Conservation (phyloP, 2,113 vertebrate genomes). For the Lonchura striata region DNA sequence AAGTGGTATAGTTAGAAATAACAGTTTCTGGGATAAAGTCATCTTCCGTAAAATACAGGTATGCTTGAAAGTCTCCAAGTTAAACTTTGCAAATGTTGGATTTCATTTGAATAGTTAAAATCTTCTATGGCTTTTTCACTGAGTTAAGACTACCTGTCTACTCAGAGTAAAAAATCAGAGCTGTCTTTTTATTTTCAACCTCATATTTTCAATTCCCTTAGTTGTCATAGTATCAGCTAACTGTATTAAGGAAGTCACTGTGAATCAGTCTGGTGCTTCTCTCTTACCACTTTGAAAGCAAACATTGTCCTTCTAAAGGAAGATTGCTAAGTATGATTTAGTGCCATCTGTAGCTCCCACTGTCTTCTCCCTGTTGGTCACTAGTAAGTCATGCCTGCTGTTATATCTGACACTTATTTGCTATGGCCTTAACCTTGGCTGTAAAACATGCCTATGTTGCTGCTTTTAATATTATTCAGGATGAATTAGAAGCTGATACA, state of each 20-base stretch:
- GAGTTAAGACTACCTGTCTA: background rate
- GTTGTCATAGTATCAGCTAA: background rate
- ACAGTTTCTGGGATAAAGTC: slow-evolving; percentile 95
- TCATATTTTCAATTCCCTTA: background rate
- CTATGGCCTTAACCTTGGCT: background rate
- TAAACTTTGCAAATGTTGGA: background rate
- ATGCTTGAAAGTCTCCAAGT: background rate
- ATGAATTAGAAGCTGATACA: background rate
- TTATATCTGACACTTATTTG: background rate
- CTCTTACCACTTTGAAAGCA: background rate
- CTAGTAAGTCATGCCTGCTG: background rate
- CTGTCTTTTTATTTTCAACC: background rate
- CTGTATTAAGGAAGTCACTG: background rate
- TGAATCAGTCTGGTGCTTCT: background rate
- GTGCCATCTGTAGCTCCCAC: background rate
- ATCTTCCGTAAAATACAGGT: slow-evolving; percentile 98
- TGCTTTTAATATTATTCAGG: background rate
- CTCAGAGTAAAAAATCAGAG: background rate
- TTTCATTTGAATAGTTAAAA: background rate
- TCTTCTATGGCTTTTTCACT: background rate
- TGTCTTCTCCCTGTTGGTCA: background rate
- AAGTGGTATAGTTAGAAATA: slow-evolving; percentile 87
- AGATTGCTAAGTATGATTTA: background rate
- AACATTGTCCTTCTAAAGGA: background rate
- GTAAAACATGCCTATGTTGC: background rate